Evolutionary conservation across 37 sponge, comb jelly and placozoan species (phyloP).

Genomic region (Amphimedon queenslandica): DNA sequence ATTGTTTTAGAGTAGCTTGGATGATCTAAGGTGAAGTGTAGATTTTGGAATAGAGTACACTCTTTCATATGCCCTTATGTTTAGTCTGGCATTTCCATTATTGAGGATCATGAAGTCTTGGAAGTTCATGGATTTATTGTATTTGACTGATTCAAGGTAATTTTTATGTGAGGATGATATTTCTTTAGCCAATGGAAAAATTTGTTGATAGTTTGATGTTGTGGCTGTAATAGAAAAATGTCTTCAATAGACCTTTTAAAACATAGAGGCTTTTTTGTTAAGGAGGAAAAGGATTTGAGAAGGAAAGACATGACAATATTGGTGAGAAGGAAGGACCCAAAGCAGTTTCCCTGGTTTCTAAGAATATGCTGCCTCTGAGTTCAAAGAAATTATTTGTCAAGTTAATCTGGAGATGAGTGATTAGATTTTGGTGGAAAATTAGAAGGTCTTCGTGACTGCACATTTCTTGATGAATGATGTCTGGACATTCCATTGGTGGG

Average conservation of each 20-base stretch:
- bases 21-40: slow-evolving; percentile 18
- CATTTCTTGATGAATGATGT: slow-evolving; percentile 16
- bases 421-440: slow-evolving; percentile 10
- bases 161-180: slow-evolving; percentile 5
- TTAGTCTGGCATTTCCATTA: background rate
- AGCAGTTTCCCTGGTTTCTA: slow-evolving; percentile 28
- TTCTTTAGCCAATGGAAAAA: slow-evolving; percentile 11
- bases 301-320: slow-evolving; percentile 22
- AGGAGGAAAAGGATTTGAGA: background rate
- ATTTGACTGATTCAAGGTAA: background rate
- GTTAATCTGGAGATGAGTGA: slow-evolving; percentile 12
- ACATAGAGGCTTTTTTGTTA: slow-evolving; percentile 9
- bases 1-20: background rate
- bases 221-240: slow-evolving; percentile 35
- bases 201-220: background rate
- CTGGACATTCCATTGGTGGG: slow-evolving; percentile 20
- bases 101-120: slow-evolving; percentile 7
- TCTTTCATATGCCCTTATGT: slow-evolving; percentile 19
- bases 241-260: slow-evolving; percentile 36
- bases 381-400: slow-evolving; percentile 25
- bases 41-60: slow-evolving; percentile 24
- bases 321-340: slow-evolving; percentile 43
- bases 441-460: slow-evolving; percentile 6
- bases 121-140: background rate
- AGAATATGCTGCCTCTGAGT: slow-evolving; percentile 2